These are phyloP conservation scores for Geotrupes spiniger DNA, from an alignment of 2,888 invertebrate species.

Conservation along the genomic window DNA sequence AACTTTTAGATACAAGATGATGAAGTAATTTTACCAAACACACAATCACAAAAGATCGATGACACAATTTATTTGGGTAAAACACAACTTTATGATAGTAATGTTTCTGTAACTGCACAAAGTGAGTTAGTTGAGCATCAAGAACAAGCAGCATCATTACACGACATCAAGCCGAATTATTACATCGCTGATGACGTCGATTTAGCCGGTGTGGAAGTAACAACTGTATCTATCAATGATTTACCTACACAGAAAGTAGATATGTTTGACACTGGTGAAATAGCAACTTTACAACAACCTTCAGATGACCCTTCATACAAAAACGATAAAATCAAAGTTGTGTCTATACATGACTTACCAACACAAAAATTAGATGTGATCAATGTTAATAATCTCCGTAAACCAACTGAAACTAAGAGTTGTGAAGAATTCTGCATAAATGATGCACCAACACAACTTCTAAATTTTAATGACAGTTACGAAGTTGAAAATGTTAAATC, in stretches of 20 bases:
- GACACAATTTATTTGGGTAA: slow-evolving; percentile 1
- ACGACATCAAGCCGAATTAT: too few relatives aligned
- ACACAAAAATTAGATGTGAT: slow-evolving; percentile 5
- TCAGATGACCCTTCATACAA: too few relatives aligned
- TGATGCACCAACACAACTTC: slow-evolving; percentile 28
- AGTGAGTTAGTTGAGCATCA: too few relatives aligned
- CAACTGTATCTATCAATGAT: slow-evolving; percentile 5
- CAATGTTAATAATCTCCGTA: too few relatives aligned
- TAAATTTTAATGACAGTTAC: slow-evolving; percentile 12
- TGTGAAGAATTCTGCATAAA: slow-evolving; percentile 15
- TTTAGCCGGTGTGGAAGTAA: neutral
- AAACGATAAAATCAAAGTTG: too few relatives aligned
- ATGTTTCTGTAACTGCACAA: neutral
- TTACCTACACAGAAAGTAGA: too few relatives aligned
- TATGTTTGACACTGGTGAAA: too few relatives aligned
- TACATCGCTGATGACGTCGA: too few relatives aligned
- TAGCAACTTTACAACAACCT: too few relatives aligned
- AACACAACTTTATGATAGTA: slow-evolving; percentile 11
- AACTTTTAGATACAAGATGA: neutral
- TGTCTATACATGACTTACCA: slow-evolving; percentile 4
- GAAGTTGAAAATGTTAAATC: neutral
- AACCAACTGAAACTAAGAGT: too few relatives aligned
- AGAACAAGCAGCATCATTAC: too few relatives aligned
- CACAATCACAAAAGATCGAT: neutral
- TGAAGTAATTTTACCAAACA: neutral